A percentile compares a stretch with the other conserved stretches of the same genome.
Conservation (phyloP, 2,797 vertebrate genomes). For the Pterois miles region DNA sequence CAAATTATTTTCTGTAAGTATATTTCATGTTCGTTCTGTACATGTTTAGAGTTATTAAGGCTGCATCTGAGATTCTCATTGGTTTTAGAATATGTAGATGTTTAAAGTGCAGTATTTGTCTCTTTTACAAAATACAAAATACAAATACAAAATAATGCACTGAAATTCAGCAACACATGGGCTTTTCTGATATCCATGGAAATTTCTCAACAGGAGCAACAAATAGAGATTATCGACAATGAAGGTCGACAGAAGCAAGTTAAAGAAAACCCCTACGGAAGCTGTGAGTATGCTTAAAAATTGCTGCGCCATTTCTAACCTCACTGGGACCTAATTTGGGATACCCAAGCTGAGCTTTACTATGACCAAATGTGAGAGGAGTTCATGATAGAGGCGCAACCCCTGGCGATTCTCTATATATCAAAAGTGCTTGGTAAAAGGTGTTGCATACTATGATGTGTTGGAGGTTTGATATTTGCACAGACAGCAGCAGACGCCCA, state of each 20-base stretch:
- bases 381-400: not conserved
- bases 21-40: not conserved
- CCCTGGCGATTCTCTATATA: not conserved
- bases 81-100: not conserved
- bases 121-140: not conserved
- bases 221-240: slow-evolving; percentile 88
- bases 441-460: not conserved
- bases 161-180: not conserved
- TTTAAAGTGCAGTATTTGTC: not conserved
- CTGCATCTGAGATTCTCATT: not conserved
- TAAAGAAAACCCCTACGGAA: slow-evolving; percentile 97
- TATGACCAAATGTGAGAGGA: not conserved
- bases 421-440: not conserved
- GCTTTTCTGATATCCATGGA: slow-evolving; percentile 18
- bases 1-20: slow-evolving; percentile 83
- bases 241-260: slow-evolving; percentile 98
- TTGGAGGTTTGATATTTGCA: not conserved
- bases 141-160: not conserved
- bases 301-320: not conserved
- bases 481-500: not conserved
- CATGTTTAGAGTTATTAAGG: not conserved
- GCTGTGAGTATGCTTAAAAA: slow-evolving; percentile 87
- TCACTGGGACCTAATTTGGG: not conserved
- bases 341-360: not conserved
- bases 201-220: slow-evolving; percentile 78